Conservation (phyloP, 2,113 vertebrate species). For the Holacanthus passer region DNA sequence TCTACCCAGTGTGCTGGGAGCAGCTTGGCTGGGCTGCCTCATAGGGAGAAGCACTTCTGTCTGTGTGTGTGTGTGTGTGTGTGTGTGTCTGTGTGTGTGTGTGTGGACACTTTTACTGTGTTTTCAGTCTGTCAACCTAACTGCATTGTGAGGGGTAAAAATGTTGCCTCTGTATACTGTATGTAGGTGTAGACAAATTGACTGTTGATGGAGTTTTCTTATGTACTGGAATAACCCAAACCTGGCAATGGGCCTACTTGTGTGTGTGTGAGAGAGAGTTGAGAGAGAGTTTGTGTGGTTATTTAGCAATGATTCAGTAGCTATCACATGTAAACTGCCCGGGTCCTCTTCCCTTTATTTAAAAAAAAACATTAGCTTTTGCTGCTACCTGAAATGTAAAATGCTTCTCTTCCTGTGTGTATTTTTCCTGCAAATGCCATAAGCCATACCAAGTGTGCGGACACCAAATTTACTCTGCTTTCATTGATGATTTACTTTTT, state of each 20-base stretch:
- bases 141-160: not conserved
- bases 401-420: too few relatives aligned
- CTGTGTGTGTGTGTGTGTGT: not conserved
- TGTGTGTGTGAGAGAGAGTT: not conserved
- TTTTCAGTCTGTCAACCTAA: not conserved
- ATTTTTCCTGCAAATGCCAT: not conserved
- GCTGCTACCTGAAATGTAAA: constrained; percentile 22
- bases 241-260: not conserved
- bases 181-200: not conserved
- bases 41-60: not conserved
- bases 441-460: not conserved
- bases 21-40: not conserved
- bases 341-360: constrained; percentile 1
- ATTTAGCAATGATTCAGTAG: constrained; percentile 6
- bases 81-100: not conserved
- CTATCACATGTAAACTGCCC: constrained; percentile 18
- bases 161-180: not conserved
- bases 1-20: constrained; percentile 12
- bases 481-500: constrained; percentile 1
- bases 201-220: not conserved
- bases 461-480: not conserved
- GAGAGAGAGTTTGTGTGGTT: too few relatives aligned
- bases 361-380: not conserved
- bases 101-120: not conserved
- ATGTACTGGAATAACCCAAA: not conserved